Base-by-base conservation (phyloP, 1,140 invertebrate genomes). In the Arctopsyche grandis region DNA sequence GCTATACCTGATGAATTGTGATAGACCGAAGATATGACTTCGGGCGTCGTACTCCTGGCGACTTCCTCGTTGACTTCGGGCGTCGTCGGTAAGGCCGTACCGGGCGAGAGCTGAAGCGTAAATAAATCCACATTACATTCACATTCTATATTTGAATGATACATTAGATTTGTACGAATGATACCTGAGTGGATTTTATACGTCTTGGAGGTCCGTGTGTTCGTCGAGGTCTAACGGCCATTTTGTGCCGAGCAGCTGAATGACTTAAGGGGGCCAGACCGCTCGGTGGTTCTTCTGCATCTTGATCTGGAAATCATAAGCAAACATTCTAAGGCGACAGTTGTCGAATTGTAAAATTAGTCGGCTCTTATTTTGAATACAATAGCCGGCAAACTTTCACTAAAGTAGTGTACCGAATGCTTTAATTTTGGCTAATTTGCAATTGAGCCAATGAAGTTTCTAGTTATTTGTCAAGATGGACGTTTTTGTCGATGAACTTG, bases 161-260 rank as follows among this genome's bases (percentile, higher is more conserved):
- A 56, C 46, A 16, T 56, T 3, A 56, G 10, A 56, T 16, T 16
- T 48, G 46, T 48, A 52, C 16, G 10, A 52, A 79, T 80, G 5
- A 24, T 24, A 82, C 81, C 77, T 82, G 90, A 66, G 89, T 89
- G 22, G 89, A 87, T 83, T 91, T 88, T 83, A 91, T 89, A 78
- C 91, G 88, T 29, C 92, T 85, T 7, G 93, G 92, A 19, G 92
- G 91, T 22, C 91, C 93, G 84, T 94, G 92, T 21, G 92, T 94
- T 82, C 93, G 89, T 81, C 91, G 91, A n/a, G 94, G 93, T 38
- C 91, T 88, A 46, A 95, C 91, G 46, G 93, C 90, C 89, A 94
- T 94, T 86, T 93, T 93, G 88, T 95, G 93, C 78, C 90, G 90
- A 44, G 93, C 94, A 16, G 93, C 94, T n/a, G 91, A 92, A 85